Evolutionary conservation across 2,888 invertebrate genomes (phyloP).

Genomic region (Ennomos erosarius): DNA sequence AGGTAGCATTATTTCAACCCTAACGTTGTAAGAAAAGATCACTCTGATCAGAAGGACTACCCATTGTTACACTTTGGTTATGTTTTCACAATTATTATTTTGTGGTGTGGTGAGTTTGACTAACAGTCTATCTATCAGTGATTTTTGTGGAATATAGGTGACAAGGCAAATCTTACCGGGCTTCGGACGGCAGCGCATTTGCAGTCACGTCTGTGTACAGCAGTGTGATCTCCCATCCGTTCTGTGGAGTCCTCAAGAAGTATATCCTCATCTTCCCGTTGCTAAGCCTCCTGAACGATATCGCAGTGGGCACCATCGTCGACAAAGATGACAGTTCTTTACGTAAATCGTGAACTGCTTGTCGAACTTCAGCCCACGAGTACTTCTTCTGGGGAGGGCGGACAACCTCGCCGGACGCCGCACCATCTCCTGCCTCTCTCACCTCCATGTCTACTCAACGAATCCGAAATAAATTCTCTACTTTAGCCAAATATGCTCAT

Average conservation of each 20-base stretch:
- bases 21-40: no score
- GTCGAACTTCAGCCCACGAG: conserved; percentile 92
- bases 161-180: conserved; percentile 58
- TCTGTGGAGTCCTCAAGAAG: conserved; percentile 94
- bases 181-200: conserved; percentile 82
- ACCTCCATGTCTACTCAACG: conserved; percentile 64
- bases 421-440: conserved; percentile 78
- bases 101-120: no score
- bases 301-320: conserved; percentile 92
- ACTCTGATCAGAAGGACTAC: no score
- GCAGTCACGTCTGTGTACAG: conserved; percentile 93
- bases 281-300: conserved; percentile 91
- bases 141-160: neutral
- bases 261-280: conserved; percentile 94
- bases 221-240: conserved; percentile 95
- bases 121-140: no score
- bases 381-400: conserved; percentile 72
- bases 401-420: conserved; percentile 71
- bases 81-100: no score
- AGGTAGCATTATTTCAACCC: no score
- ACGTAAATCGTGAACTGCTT: conserved; percentile 92
- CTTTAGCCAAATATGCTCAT: conserved; percentile 29
- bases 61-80: no score
- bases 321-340: conserved; percentile 91
- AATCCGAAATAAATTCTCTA: conserved; percentile 29